Conservation (phyloP, 2,888 invertebrate species). For the Phaedon cochleariae region DNA sequence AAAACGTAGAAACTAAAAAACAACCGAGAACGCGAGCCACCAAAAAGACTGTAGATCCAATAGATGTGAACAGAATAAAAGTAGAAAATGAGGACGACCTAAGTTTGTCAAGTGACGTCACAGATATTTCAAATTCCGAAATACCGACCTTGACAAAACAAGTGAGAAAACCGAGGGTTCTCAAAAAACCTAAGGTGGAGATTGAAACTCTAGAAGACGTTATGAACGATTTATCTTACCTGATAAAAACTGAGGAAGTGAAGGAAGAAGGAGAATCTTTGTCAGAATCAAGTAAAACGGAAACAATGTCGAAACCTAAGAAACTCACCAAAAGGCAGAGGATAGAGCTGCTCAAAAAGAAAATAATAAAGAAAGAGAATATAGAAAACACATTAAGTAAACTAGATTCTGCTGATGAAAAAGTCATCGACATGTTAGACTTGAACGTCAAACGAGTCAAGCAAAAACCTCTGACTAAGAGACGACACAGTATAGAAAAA, state of each 20-base stretch:
- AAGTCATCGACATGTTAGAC: constrained; percentile 60
- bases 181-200: constrained; percentile 43
- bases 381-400: constrained; percentile 55
- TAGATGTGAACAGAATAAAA: constrained; percentile 48
- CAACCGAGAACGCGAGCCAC: constrained; percentile 42
- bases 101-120: constrained; percentile 37
- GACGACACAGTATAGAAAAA: constrained; percentile 61
- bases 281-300: constrained; percentile 50
- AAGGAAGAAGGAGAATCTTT: constrained; percentile 47
- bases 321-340: constrained; percentile 48
- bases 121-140: constrained; percentile 31
- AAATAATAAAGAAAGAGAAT: constrained; percentile 54
- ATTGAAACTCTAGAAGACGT: constrained; percentile 57
- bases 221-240: constrained; percentile 54
- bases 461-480: constrained; percentile 48
- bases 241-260: constrained; percentile 52
- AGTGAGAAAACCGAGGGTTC: constrained; percentile 33
- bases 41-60: constrained; percentile 37
- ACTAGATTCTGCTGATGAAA: constrained; percentile 54
- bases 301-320: constrained; percentile 48
- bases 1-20: constrained; percentile 43
- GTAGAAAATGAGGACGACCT: constrained; percentile 39
- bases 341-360: constrained; percentile 49
- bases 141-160: constrained; percentile 36
- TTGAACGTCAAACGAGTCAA: constrained; percentile 56